A percentile compares a stretch with the other conserved stretches of the same genome.
These are phyloP conservation scores for Anthoptus insignis DNA, from an alignment of 2,888 invertebrate genomes.

Conservation along the genomic window DNA sequence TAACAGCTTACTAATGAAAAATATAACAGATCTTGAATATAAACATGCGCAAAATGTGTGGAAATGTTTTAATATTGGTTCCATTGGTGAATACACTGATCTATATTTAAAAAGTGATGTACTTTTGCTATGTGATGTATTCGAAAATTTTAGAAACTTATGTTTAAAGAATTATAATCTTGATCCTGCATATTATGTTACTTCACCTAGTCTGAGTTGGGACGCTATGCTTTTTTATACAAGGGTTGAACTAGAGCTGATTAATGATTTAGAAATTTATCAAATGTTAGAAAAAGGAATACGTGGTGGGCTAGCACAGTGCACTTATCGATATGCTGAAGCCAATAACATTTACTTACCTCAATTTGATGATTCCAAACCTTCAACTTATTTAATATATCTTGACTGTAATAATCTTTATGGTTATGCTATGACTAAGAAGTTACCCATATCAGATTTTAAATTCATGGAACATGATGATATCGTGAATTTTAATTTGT, in stretches of 20 bases:
- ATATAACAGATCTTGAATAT: slow-evolving; percentile 12
- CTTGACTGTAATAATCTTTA: slow-evolving; percentile 11
- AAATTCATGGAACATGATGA: slow-evolving; percentile 28
- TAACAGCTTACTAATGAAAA: slow-evolving; percentile 3
- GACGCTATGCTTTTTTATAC: not conserved
- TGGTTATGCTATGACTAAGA: slow-evolving; percentile 42
- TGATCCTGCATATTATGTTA: not conserved
- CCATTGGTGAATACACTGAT: slow-evolving; percentile 1
- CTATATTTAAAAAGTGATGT: slow-evolving; percentile 4
- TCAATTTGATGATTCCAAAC: not conserved
- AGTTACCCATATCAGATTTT: slow-evolving; percentile 41
- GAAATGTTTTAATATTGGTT: not conserved
- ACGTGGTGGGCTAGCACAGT: not conserved
- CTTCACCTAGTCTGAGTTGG: not conserved
- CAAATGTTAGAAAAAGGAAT: slow-evolving; percentile 4
- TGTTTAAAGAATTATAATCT: not conserved
- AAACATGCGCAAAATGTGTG: slow-evolving; percentile 2
- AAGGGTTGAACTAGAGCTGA: not conserved
- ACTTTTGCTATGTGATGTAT: not conserved
- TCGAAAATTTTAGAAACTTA: not conserved
- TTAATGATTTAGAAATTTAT: not conserved
- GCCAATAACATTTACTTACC: not conserved
- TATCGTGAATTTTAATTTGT: slow-evolving; percentile 33
- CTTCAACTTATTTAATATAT: slow-evolving; percentile 13
- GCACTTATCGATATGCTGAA: not conserved